phyloP scores from a whole-genome alignment of 2,113 vertebrate species.

The Triplophysa siluroides region DNA sequence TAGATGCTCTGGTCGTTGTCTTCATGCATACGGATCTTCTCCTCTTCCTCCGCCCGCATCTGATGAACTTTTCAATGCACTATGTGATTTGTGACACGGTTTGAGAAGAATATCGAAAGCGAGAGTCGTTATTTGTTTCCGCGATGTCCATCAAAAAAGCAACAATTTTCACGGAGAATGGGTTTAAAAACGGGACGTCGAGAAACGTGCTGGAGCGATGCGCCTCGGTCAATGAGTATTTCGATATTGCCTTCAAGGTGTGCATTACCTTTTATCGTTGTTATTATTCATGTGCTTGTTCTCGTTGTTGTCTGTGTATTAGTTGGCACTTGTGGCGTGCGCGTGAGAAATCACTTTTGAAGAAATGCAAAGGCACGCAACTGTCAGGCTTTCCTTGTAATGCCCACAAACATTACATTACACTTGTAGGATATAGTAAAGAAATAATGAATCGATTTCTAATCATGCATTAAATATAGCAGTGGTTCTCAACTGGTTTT shows the following conservation, averaged over 20 bases:
- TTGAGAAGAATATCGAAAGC: constrained; percentile 36
- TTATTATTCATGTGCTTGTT: neutral
- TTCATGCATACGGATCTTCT: neutral
- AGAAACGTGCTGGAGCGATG: constrained; percentile 77
- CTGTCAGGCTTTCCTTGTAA: neutral
- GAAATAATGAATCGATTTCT: neutral
- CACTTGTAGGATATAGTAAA: no score
- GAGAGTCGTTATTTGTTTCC: constrained; percentile 28
- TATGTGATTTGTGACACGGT: constrained; percentile 54
- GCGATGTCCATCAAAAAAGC: constrained; percentile 73
- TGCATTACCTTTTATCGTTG: constrained; percentile 54
- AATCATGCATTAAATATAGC: neutral
- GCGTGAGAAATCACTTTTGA: constrained; percentile 8
- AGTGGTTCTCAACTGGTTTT: neutral
- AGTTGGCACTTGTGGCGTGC: constrained; percentile 26
- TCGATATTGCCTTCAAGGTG: constrained; percentile 80
- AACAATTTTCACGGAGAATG: constrained; percentile 62
- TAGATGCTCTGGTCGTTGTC: constrained; percentile 7
- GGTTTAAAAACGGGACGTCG: constrained; percentile 73
- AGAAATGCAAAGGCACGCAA: constrained; percentile 4
- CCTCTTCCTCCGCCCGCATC: constrained; percentile 2
- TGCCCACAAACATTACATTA: neutral
- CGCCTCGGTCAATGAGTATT: constrained; percentile 78
- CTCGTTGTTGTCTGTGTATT: neutral
- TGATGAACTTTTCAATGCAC: constrained; percentile 45